Evolutionary conservation across 1,140 invertebrate species (phyloP), one percentile per base, ranked within the genome.

Genomic region (Drosophila tropicalis): DNA sequence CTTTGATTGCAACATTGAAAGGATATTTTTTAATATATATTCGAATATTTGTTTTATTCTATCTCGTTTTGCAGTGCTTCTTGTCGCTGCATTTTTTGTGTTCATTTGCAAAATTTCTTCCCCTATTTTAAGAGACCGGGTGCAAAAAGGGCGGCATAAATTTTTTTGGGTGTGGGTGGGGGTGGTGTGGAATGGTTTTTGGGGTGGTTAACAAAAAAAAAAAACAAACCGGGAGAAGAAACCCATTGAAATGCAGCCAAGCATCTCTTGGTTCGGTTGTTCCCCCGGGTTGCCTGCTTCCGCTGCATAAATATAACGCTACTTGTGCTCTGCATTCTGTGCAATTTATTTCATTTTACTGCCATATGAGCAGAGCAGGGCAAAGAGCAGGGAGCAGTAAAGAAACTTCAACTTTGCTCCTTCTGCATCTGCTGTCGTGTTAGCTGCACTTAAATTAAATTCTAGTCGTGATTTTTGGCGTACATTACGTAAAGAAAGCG

Each of bases 21-120:
- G 34, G 32, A 25, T 39, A 58, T 39, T 34, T n/a, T n/a, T n/a
- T n/a, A n/a, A n/a, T 19, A 19, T 12, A 19, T 39, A 17, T 55
- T 55, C 51, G 51, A 22, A 22, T 55, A 29, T n/a, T 54, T 19
- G 19, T 10, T 22, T 54, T 4, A 10, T 36, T 47, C 55, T 17
- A 25, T 9, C 5, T 51, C 36, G 17, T 54, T 66, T 44, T 66
- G 63, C n/a, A 4, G 44, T 0, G 4, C 4, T 51, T 19, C 17
- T 51, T 51, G 12, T 12, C 44, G 9, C 9, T 51, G 72, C 72
- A 86, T 89, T 77, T 87, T 87, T 83, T 83, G 70, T 89, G 83
- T 86, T 86, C 84, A 86, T 86, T 86, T 86, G 79, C 83, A 87
- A 80, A 73, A 89, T 80, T 84, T 87, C 77, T 89, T 89, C 84